Conservation (phyloP, 2,888 invertebrate genomes). For the Nephrotoma flavescens region DNA sequence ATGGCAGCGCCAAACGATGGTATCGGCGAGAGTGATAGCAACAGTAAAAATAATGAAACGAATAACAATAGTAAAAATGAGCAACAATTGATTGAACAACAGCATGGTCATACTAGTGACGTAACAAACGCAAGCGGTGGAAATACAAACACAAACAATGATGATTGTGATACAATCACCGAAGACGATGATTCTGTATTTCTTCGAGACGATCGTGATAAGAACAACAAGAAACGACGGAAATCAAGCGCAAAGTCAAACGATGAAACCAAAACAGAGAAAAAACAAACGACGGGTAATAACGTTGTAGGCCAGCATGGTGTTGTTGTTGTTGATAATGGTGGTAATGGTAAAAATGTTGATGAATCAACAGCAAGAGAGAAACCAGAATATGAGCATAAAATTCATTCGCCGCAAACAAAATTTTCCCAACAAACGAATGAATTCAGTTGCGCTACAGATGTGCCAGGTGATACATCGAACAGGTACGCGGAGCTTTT, state of each 20-base stretch:
- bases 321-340: conserved; percentile 1
- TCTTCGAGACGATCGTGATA: not conserved
- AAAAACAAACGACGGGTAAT: not conserved
- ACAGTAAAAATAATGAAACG: not conserved
- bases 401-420: not conserved
- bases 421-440: not conserved
- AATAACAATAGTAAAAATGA: not conserved
- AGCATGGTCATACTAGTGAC: not conserved
- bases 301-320: not conserved
- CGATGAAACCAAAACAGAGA: not conserved
- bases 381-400: not conserved
- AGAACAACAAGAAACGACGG: not conserved
- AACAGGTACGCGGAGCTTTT: conserved; percentile 13
- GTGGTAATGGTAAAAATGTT: not conserved
- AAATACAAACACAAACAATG: not conserved
- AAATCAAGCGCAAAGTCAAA: not conserved
- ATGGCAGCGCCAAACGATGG: not conserved
- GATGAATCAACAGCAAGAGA: not conserved
- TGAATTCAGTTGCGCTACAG: conserved; percentile 10
- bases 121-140: not conserved
- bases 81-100: not conserved
- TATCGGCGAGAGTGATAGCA: not conserved
- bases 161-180: not conserved
- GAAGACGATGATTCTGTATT: not conserved
- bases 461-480: conserved; percentile 13